A percentile compares a stretch with the other conserved stretches of the same genome.
Evolutionary conservation across 2,113 vertebrate species (phyloP).

Genomic region (Antechinus flavipes): DNA sequence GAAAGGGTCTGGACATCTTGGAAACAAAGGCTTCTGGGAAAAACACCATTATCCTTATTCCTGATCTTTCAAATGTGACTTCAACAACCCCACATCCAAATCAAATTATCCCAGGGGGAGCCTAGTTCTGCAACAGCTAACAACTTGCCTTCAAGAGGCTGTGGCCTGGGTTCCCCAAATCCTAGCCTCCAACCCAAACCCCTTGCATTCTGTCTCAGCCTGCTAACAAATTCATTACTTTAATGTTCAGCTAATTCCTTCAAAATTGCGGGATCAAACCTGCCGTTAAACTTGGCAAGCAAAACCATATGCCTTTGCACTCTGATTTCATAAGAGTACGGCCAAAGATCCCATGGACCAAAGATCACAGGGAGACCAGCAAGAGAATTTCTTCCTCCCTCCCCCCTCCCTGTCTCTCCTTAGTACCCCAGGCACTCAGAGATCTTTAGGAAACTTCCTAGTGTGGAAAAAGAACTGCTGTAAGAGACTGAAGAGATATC

Average conservation of each 20-base stretch:
- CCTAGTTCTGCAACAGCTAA: constrained; percentile 7
- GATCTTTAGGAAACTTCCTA: background rate
- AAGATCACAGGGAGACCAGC: background rate
- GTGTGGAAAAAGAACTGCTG: background rate
- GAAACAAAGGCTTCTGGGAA: constrained; percentile 15
- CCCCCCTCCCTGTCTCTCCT: background rate
- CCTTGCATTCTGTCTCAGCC: constrained; percentile 63
- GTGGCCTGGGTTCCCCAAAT: constrained; percentile 41
- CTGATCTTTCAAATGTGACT: constrained; percentile 52
- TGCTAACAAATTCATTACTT: constrained; percentile 67
- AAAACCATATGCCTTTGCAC: constrained; percentile 54
- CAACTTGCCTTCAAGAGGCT: background rate
- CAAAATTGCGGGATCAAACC: constrained; percentile 72
- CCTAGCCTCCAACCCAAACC: constrained; percentile 46
- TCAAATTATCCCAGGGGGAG: constrained; percentile 66
- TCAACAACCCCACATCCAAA: constrained; percentile 59
- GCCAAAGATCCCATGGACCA: constrained; percentile 6
- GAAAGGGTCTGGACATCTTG: background rate
- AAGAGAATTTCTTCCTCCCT: background rate
- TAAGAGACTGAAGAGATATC: background rate
- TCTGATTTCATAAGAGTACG: constrained; percentile 52
- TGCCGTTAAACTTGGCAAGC: constrained; percentile 68
- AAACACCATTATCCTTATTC: background rate
- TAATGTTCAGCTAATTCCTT: constrained; percentile 68
- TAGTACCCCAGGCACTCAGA: rapidly evolving